Conservation (phyloP, 2,113 vertebrate genomes). For the Poeciliopsis prolifica region DNA sequence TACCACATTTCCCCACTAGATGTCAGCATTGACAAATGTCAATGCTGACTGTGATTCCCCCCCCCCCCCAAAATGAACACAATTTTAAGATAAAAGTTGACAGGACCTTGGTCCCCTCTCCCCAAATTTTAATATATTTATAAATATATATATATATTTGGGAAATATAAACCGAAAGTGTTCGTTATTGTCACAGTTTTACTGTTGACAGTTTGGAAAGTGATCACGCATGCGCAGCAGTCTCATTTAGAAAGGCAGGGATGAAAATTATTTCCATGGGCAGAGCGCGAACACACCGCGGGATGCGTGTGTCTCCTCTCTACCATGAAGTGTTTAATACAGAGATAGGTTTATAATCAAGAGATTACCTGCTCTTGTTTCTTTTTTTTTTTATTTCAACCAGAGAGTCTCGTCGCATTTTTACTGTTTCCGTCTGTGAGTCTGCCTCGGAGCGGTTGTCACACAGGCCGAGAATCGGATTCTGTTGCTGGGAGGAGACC, state of each 20-base stretch:
- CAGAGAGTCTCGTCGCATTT: neutral
- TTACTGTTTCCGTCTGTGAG: constrained; percentile 9
- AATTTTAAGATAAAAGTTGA: neutral
- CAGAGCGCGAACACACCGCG: constrained; percentile 55
- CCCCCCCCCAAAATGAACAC: neutral
- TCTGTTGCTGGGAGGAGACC: constrained; percentile 77
- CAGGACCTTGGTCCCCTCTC: neutral
- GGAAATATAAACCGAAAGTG: neutral
- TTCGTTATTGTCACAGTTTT: neutral
- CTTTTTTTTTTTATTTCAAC: no score
- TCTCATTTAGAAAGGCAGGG: neutral
- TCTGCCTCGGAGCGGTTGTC: constrained; percentile 53
- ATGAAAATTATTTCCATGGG: constrained; percentile 56
- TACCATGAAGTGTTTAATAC: constrained; percentile 31
- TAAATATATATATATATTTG: neutral
- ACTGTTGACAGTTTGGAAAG: constrained; percentile 23
- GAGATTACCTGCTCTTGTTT: neutral
- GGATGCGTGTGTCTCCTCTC: neutral
- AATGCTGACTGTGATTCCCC: neutral
- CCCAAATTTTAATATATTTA: neutral
- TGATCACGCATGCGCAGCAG: constrained; percentile 66
- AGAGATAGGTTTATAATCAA: constrained; percentile 28
- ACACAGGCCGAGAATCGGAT: constrained; percentile 69
- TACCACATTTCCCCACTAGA: constrained; percentile 28
- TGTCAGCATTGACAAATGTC: constrained; percentile 11